phyloP scores from a whole-genome alignment of 2,797 vertebrate genomes.

The Pseudomugil gertrudae region DNA sequence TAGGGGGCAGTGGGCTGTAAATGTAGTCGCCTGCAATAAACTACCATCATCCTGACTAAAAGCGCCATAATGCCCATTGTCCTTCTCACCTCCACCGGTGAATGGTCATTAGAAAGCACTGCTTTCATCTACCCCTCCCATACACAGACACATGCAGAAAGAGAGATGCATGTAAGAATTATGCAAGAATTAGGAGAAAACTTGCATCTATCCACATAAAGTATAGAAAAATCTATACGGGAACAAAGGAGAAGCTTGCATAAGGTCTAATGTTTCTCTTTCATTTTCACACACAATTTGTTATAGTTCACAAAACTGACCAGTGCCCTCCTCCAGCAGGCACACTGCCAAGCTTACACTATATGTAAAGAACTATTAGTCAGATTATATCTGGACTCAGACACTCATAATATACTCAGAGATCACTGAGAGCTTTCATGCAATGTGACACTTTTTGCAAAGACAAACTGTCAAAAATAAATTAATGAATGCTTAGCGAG shows the following conservation, averaged over 20 bases:
- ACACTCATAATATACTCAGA: slow-evolving; percentile 27
- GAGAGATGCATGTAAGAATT: slow-evolving; percentile 5
- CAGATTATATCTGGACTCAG: slow-evolving; percentile 29
- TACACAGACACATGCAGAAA: slow-evolving; percentile 1
- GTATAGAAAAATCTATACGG: slow-evolving; percentile 24
- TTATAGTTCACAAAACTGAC: slow-evolving; percentile 1
- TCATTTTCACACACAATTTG: not conserved
- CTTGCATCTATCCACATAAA: slow-evolving; percentile 8
- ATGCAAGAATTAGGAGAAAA: slow-evolving; percentile 11
- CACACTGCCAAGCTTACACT: slow-evolving; percentile 45
- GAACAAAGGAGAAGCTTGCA: not conserved
- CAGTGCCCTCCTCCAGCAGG: slow-evolving; percentile 53
- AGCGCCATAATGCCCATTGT: slow-evolving; percentile 54
- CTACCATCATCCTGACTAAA: slow-evolving; percentile 47
- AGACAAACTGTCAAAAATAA: slow-evolving; percentile 47
- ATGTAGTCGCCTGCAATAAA: slow-evolving; percentile 64
- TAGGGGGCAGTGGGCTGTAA: slow-evolving; percentile 41
- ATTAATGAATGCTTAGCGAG: slow-evolving; percentile 30
- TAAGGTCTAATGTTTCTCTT: slow-evolving; percentile 12
- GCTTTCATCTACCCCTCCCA: slow-evolving; percentile 9
- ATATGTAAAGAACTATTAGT: slow-evolving; percentile 57
- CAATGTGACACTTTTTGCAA: slow-evolving; percentile 31
- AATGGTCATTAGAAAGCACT: slow-evolving; percentile 45
- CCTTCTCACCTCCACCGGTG: slow-evolving; percentile 57
- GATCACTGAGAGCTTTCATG: slow-evolving; percentile 37